Evolutionary conservation across 2,113 vertebrate species (phyloP).

Genomic region (Neotoma lepida): DNA sequence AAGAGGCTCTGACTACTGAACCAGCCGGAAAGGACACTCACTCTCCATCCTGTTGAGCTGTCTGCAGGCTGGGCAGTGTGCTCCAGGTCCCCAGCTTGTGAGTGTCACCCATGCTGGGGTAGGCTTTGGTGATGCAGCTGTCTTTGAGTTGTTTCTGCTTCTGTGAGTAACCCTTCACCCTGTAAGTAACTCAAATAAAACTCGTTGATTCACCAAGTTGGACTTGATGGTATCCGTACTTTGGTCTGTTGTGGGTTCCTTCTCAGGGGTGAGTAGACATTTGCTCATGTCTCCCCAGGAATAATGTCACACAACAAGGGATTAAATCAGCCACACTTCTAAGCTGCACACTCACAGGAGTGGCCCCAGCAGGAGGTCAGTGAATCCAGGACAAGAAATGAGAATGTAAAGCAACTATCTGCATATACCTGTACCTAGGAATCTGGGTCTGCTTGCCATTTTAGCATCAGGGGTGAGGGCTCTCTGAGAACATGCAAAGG

Average conservation of each 20-base stretch:
- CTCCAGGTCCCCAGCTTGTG: neutral
- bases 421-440: neutral
- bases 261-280: neutral
- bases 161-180: neutral
- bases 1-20: neutral
- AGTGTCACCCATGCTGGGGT: neutral
- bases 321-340: neutral
- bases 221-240: neutral
- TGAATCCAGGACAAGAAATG: neutral
- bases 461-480: neutral
- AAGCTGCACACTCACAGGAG: accelerated
- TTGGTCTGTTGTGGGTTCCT: neutral
- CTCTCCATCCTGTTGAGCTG: neutral
- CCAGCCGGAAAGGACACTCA: too few species aligned
- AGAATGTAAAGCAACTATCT: neutral
- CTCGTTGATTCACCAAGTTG: neutral
- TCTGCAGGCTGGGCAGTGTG: neutral
- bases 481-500: neutral
- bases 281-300: neutral
- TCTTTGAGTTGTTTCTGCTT: neutral
- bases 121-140: neutral
- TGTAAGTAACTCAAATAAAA: neutral
- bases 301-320: neutral
- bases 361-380: neutral
- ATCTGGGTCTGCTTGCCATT: neutral